These are phyloP conservation scores for Aricia agestis DNA, from an alignment of 1,140 invertebrate species.

Conservation along the genomic window DNA sequence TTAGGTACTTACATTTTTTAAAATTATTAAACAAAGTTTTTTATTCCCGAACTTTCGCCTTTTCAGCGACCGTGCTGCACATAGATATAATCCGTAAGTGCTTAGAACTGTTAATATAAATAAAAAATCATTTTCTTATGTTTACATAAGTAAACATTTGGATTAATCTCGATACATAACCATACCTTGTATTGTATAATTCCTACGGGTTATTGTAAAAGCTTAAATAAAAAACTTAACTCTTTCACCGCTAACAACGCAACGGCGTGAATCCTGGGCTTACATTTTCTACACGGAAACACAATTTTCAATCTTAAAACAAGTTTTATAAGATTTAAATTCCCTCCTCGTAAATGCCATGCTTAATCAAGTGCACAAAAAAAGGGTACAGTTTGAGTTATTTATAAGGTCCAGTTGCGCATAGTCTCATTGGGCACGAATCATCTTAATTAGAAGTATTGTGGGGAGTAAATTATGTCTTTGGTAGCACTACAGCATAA, in stretches of 20 bases:
- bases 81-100: too few relatives aligned
- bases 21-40: too few relatives aligned
- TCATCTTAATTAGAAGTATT: conserved; percentile 75
- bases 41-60: too few relatives aligned
- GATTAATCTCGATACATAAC: too few relatives aligned
- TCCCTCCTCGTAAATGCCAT: conserved; percentile 26
- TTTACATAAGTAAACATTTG: too few relatives aligned
- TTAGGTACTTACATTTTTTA: too few relatives aligned
- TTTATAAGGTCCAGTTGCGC: conserved; percentile 68
- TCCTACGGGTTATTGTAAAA: too few relatives aligned
- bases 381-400: conserved; percentile 68
- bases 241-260: conserved; percentile 57
- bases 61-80: too few relatives aligned
- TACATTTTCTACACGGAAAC: conserved; percentile 35
- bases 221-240: not conserved
- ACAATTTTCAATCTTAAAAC: conserved; percentile 42
- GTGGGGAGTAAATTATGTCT: conserved; percentile 66
- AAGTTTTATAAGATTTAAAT: conserved; percentile 35
- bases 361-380: conserved; percentile 51
- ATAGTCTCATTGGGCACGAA: conserved; percentile 64
- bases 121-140: too few relatives aligned
- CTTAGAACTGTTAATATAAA: too few relatives aligned
- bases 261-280: conserved; percentile 45
- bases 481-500: conserved; percentile 42
- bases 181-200: too few relatives aligned